Conservation (phyloP, 2,113 vertebrate genomes). For the Colaptes auratus region DNA sequence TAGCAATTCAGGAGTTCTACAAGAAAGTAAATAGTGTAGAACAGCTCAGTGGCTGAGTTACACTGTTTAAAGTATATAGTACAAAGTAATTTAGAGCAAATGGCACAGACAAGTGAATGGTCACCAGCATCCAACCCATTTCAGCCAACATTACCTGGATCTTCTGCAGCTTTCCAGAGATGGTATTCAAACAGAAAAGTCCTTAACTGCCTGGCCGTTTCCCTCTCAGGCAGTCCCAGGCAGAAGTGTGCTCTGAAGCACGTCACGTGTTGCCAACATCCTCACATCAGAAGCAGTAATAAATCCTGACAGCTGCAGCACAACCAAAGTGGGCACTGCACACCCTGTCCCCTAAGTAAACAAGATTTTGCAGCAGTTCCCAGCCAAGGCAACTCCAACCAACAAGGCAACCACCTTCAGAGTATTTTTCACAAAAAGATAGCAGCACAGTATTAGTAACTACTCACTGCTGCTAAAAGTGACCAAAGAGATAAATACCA, state of each 20-base stretch:
- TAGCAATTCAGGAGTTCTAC: fast-evolving
- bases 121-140: neutral
- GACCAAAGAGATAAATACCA: fast-evolving
- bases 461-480: fast-evolving
- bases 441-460: fast-evolving
- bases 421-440: neutral
- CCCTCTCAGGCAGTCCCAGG: neutral
- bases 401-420: neutral
- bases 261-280: neutral
- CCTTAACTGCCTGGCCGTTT: neutral
- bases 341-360: neutral
- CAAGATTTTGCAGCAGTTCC: neutral
- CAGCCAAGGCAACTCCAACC: neutral
- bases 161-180: neutral
- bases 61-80: fast-evolving
- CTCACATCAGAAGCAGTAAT: neutral
- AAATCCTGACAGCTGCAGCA: constrained; percentile 68
- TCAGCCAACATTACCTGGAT: constrained; percentile 33
- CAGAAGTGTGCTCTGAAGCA: neutral
- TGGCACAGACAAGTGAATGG: neutral
- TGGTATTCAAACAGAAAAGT: neutral
- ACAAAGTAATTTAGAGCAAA: neutral
- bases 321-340: neutral
- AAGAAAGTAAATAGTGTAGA: neutral
- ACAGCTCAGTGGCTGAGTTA: neutral